phyloP scores from a whole-genome alignment of 2,888 invertebrate genomes.

The Cepaea hortensis region DNA sequence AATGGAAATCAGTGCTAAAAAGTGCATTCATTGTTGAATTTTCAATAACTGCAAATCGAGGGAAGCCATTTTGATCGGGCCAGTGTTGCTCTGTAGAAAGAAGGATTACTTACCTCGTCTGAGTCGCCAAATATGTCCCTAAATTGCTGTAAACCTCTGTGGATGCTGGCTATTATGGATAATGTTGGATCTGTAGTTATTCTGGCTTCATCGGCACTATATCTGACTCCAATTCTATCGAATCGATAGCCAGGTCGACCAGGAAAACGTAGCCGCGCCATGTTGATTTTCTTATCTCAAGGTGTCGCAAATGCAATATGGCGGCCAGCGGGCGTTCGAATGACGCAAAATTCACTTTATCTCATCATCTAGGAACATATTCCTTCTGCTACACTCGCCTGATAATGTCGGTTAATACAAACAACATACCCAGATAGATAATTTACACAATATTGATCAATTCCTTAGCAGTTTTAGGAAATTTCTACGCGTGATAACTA shows the following conservation, averaged over 20 bases:
- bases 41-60: constrained; percentile 54
- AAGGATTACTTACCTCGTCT: constrained; percentile 70
- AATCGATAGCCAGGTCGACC: constrained; percentile 75
- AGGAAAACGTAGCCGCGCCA: constrained; percentile 76
- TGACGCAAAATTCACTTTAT: constrained; percentile 21
- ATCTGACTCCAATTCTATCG: constrained; percentile 68
- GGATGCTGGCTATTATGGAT: constrained; percentile 70
- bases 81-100: neutral
- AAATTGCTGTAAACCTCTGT: constrained; percentile 68
- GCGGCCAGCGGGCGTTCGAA: constrained; percentile 44
- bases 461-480: neutral
- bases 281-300: constrained; percentile 61
- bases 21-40: constrained; percentile 30
- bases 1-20: neutral
- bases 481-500: constrained; percentile 34
- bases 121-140: constrained; percentile 72
- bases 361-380: neutral
- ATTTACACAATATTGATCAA: neutral
- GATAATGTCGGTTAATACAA: neutral
- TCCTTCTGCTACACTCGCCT: constrained; percentile 5
- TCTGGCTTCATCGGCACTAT: constrained; percentile 69
- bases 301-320: constrained; percentile 44
- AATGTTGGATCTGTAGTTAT: constrained; percentile 68
- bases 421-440: neutral
- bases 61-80: constrained; percentile 67